Conservation (phyloP, 2,888 invertebrate genomes). For the Glyphotaelius pellucidus region DNA sequence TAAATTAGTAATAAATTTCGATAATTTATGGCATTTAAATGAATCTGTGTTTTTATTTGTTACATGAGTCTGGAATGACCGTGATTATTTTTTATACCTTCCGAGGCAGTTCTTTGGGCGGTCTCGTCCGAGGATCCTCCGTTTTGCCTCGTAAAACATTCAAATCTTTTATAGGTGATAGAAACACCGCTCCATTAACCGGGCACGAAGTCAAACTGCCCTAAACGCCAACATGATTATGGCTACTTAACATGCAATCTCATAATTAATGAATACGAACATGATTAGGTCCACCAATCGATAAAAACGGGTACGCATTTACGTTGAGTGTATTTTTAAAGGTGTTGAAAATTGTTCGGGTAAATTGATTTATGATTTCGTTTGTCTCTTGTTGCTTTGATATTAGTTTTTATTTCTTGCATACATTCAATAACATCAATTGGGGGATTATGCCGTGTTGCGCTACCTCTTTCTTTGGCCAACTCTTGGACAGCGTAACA, state of each 20-base stretch:
- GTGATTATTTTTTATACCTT: slow-evolving; percentile 55
- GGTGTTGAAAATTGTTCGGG: background rate
- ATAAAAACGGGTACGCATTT: background rate
- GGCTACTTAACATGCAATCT: background rate
- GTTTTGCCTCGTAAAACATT: slow-evolving; percentile 44
- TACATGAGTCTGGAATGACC: slow-evolving; percentile 52
- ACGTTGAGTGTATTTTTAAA: background rate
- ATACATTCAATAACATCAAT: too few relatives aligned
- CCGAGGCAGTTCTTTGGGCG: slow-evolving; percentile 19
- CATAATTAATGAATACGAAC: background rate
- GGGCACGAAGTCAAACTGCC: background rate
- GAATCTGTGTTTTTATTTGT: slow-evolving; percentile 61
- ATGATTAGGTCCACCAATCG: background rate
- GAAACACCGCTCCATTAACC: slow-evolving; percentile 23
- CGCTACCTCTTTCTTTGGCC: too few relatives aligned
- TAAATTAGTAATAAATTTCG: slow-evolving; percentile 60
- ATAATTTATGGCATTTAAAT: slow-evolving; percentile 63
- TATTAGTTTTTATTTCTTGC: background rate
- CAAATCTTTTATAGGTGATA: slow-evolving; percentile 34
- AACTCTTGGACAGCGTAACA: too few relatives aligned
- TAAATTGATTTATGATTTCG: background rate
- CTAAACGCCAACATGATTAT: slow-evolving; percentile 9
- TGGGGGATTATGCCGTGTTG: too few relatives aligned
- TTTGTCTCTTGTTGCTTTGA: background rate
- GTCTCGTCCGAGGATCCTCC: background rate